Base-by-base conservation (phyloP, 2,797 vertebrate species). In the Melanotaenia pygmaea region DNA sequence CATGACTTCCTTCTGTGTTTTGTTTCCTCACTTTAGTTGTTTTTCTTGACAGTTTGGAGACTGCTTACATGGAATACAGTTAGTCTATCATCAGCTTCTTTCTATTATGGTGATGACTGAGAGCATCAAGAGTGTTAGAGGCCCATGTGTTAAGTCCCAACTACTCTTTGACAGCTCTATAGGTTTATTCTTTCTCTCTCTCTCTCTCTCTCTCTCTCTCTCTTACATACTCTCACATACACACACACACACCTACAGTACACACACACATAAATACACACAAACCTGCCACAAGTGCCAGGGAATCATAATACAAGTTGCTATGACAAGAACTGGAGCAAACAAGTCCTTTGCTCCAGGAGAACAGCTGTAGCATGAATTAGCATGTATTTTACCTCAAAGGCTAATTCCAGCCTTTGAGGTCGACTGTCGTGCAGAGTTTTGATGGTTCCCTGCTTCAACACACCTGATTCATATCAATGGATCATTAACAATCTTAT, bases 301-400 rank as follows among this genome's bases (percentile, higher is more conserved):
- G 59, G 73, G 72, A 82, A 85, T 72, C 76, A 81, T 88, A 75
- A 83, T 85, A 69, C 71, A 34, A 82, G 83, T 81, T 88, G 83
- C 84, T 78, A 77, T 84, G 83, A 85, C 76, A 70, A 67, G 62
- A 73, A 35, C 67, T 67, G 68, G 7, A 78, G 53, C 14, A 12
- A 66, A 64, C 28, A 30, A 30, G 28, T 30, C 28, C 28, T 30
- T 30, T 30, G 28, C 28, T 30, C 28, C 28, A n/a, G 63, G 62
- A 80, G 67, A 30, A 72, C 4, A 11, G 4, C 50, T 22, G n/a
- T 24, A 24, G 22, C 22, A 22, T 9, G 6, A 22, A 9, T 11
- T 30, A 30, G 28, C 28, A 30, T 30, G 28, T 30, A 30, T 30
- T 30, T 30, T 30, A 30, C 28, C 28, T 30, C 28, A 40, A 40